Evolutionary conservation across 2,888 invertebrate species (phyloP).

Genomic region (Artemia sinica): DNA sequence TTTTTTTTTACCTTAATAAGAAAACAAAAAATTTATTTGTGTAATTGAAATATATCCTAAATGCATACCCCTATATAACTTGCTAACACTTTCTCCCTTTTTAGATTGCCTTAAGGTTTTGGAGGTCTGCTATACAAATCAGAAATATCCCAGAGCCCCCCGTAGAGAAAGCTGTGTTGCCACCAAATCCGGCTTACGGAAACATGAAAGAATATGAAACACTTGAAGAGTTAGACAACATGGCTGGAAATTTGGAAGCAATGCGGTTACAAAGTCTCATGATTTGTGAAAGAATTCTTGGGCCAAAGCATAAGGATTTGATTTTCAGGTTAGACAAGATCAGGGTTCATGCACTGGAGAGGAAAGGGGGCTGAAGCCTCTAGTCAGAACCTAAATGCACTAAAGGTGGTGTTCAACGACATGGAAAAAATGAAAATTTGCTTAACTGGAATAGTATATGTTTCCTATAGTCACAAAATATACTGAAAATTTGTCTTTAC

Average conservation of each 20-base stretch:
- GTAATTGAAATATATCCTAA: no score
- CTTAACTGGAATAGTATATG: no score
- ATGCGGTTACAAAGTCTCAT: slow-evolving; percentile 71
- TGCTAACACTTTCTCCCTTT: slow-evolving; percentile 27
- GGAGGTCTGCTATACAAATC: slow-evolving; percentile 59
- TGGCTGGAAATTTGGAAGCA: slow-evolving; percentile 60
- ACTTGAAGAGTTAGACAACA: slow-evolving; percentile 47
- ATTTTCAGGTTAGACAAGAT: slow-evolving; percentile 33
- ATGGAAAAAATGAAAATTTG: no score
- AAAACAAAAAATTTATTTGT: no score
- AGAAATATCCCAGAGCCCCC: slow-evolving; percentile 32
- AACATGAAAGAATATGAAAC: slow-evolving; percentile 48
- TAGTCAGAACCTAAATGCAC: no score
- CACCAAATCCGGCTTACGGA: slow-evolving; percentile 23
- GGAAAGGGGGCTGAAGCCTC: no score
- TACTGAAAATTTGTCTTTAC: no score
- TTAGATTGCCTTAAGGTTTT: slow-evolving; percentile 48
- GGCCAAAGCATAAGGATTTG: slow-evolving; percentile 67
- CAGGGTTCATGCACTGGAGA: not conserved
- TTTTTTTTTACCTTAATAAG: no score
- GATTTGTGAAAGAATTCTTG: slow-evolving; percentile 70
- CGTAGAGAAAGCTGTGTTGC: slow-evolving; percentile 25
- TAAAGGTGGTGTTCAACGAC: no score
- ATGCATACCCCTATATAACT: no score
- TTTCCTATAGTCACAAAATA: no score